Percentiles rank a stretch among this genome's conserved stretches.
These are phyloP conservation scores for Bombus waltoni DNA, from an alignment of 1,140 invertebrate genomes.

Conservation along the genomic window DNA sequence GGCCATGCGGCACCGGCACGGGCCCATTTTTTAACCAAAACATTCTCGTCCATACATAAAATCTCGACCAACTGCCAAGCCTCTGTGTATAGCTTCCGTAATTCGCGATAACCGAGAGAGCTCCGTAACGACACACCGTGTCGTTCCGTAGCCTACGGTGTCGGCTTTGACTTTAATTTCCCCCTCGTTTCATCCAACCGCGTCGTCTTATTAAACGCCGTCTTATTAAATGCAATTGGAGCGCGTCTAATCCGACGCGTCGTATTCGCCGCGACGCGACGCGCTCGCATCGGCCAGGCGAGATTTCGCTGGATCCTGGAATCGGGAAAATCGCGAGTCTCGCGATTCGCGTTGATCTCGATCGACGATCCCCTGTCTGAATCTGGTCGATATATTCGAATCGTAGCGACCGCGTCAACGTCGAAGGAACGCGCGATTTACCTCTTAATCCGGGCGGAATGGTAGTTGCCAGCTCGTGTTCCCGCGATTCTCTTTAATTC, in stretches of 20 bases:
- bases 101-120: background rate
- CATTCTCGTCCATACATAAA: conserved; percentile 64
- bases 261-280: too few species aligned
- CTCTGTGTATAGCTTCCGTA: background rate
- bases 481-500: conserved; percentile 21
- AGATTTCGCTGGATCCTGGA: background rate
- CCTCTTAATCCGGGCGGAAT: conserved; percentile 23
- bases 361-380: too few species aligned
- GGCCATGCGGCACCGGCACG: conserved; percentile 60
- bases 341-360: background rate
- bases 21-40: conserved; percentile 67
- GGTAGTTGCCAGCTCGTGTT: background rate
- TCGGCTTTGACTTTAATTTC: background rate
- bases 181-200: background rate
- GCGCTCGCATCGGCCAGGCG: too few species aligned
- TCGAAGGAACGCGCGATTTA: background rate
- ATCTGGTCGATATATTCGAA: conserved; percentile 11
- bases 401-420: background rate
- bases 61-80: background rate
- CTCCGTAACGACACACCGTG: background rate
- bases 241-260: too few species aligned
- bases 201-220: too few species aligned
- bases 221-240: background rate
- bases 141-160: too few species aligned
- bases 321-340: background rate